phyloP scores from a whole-genome alignment of 2,888 invertebrate species.

The Tridacna gigas region DNA sequence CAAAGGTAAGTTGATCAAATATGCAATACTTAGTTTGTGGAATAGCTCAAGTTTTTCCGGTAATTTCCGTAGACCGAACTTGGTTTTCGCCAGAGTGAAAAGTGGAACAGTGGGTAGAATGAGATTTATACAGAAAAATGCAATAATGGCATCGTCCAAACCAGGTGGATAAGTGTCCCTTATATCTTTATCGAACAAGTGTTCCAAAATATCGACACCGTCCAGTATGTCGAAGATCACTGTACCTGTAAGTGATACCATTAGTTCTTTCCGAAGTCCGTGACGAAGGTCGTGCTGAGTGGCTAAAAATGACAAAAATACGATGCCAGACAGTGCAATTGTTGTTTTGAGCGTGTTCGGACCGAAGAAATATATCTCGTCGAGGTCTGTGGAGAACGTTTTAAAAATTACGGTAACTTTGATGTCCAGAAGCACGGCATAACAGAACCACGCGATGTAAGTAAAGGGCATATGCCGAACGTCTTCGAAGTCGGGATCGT shows the following conservation, averaged over 20 bases:
- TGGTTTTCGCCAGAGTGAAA: constrained; percentile 86
- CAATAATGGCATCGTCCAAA: constrained; percentile 85
- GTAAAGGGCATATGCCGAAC: constrained; percentile 77
- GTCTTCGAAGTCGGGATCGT: neutral
- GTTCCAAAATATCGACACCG: constrained; percentile 86
- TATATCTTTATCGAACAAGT: constrained; percentile 84
- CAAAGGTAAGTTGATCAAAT: constrained; percentile 87
- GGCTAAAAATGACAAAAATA: constrained; percentile 87
- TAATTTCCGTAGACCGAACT: constrained; percentile 83
- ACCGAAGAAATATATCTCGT: constrained; percentile 85
- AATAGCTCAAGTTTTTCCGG: constrained; percentile 73
- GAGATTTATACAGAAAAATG: constrained; percentile 86
- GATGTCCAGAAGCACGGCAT: constrained; percentile 85
- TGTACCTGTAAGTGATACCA: constrained; percentile 86
- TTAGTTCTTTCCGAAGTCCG: constrained; percentile 86
- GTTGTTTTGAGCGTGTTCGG: constrained; percentile 82
- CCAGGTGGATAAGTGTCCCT: constrained; percentile 71
- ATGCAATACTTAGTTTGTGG: constrained; percentile 86
- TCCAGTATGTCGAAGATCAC: constrained; percentile 87
- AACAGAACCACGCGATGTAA: constrained; percentile 87
- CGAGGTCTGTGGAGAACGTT: constrained; percentile 77
- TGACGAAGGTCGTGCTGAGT: constrained; percentile 86
- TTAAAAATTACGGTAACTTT: constrained; percentile 86
- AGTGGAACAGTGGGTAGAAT: constrained; percentile 87
- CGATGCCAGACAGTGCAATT: constrained; percentile 85